A percentile compares a stretch with the other conserved stretches of the same genome.
Evolutionary conservation across 2,888 invertebrate genomes (phyloP).

Genomic region (Troides helena): DNA sequence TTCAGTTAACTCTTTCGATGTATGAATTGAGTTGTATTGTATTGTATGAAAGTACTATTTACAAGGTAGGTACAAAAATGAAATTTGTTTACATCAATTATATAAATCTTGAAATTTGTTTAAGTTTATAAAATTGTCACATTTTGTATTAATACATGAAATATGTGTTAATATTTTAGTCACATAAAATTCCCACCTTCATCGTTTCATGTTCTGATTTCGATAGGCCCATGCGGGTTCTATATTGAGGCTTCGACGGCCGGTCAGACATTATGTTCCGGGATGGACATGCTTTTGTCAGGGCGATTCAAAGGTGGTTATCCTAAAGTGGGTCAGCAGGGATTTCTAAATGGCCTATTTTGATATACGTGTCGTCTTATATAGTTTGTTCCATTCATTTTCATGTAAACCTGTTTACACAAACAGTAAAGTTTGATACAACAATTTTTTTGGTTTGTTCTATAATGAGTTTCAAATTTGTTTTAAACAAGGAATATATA

Average conservation of each 20-base stretch:
- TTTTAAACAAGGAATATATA: too few species aligned
- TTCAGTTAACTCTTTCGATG: too few species aligned
- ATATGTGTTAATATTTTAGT: conserved; percentile 7
- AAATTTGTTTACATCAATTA: too few species aligned
- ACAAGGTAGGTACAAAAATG: too few species aligned
- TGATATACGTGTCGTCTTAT: conserved; percentile 42
- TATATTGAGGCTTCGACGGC: conserved; percentile 63
- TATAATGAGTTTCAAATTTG: too few species aligned
- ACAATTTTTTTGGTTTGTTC: too few species aligned
- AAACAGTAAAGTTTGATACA: too few species aligned
- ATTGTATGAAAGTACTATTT: too few species aligned
- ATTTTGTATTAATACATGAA: neutral
- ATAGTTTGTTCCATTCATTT: neutral
- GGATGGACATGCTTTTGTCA: conserved; percentile 73
- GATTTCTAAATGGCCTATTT: conserved; percentile 60
- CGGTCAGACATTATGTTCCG: conserved; percentile 66
- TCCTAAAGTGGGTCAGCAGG: conserved; percentile 67
- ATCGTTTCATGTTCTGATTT: conserved; percentile 46
- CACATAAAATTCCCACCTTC: conserved; percentile 35
- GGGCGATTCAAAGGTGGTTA: conserved; percentile 68
- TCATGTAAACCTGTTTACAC: neutral
- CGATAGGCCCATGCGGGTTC: conserved; percentile 66
- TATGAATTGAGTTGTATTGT: too few species aligned
- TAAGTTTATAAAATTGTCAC: neutral
- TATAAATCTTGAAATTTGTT: too few species aligned